Percentiles rank a stretch among this genome's conserved stretches.
These are phyloP conservation scores for Clusia tigrina DNA, from an alignment of 2,888 invertebrate genomes.

Conservation along the genomic window DNA sequence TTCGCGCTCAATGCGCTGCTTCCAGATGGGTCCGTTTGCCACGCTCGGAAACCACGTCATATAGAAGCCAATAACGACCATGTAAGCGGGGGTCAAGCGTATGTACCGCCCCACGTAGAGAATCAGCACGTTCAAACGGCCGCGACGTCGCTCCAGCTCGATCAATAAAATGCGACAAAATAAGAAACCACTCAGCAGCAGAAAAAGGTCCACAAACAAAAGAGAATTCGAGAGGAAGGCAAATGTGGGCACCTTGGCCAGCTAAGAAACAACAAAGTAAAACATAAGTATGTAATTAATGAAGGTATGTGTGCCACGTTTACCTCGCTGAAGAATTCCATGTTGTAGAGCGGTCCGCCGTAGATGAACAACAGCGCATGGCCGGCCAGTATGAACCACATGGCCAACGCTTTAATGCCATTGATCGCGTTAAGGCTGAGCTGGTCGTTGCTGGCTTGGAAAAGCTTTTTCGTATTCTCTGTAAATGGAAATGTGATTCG, in stretches of 20 bases:
- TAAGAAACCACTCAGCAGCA: constrained; percentile 76
- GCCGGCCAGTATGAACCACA: constrained; percentile 73
- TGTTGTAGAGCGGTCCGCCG: constrained; percentile 74
- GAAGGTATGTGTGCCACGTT: neutral
- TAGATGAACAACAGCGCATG: constrained; percentile 74
- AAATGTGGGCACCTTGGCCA: constrained; percentile 68
- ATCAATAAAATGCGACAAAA: constrained; percentile 73
- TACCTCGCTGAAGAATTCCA: constrained; percentile 66
- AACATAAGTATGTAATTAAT: neutral
- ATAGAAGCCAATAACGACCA: constrained; percentile 76
- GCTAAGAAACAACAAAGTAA: constrained; percentile 59
- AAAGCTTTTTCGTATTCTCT: constrained; percentile 56
- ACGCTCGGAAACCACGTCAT: constrained; percentile 75
- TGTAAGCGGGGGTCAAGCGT: constrained; percentile 78
- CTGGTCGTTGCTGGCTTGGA: constrained; percentile 65
- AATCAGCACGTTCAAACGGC: constrained; percentile 70
- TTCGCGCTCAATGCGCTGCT: constrained; percentile 68
- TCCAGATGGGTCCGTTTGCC: constrained; percentile 80
- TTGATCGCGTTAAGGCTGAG: constrained; percentile 72
- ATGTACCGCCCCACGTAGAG: constrained; percentile 74
- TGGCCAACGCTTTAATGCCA: constrained; percentile 74
- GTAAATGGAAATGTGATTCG: neutral
- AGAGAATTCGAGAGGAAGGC: constrained; percentile 74
- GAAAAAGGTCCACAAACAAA: constrained; percentile 76
- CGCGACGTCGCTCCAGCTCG: constrained; percentile 73